phyloP scores from a whole-genome alignment of 2,113 vertebrate genomes.

The Cyrtonyx montezumae region DNA sequence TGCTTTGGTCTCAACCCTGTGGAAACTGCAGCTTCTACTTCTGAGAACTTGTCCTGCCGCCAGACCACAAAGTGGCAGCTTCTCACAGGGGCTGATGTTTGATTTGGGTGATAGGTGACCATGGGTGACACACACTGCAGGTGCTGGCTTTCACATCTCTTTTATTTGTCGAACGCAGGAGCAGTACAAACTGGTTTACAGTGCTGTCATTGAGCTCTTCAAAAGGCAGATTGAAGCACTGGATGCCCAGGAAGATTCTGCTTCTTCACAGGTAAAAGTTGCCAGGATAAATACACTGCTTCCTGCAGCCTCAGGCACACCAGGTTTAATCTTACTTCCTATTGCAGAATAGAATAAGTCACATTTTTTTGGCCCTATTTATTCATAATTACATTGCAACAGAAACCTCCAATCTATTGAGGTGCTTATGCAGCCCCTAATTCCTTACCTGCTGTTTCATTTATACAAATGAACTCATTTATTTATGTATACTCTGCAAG shows the following conservation, averaged over 20 bases:
- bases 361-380: not conserved
- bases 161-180: slow-evolving; percentile 78
- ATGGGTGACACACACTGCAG: rapidly evolving
- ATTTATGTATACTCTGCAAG: not conserved
- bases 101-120: not conserved
- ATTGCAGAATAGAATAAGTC: not conserved
- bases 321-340: not conserved
- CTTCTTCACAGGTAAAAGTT: slow-evolving; percentile 69
- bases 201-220: slow-evolving; percentile 86
- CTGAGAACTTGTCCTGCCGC: not conserved
- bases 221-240: slow-evolving; percentile 81
- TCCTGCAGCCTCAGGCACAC: not conserved
- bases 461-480: not conserved
- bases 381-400: not conserved
- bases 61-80: not conserved
- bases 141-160: not conserved
- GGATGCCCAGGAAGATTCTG: not conserved
- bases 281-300: not conserved
- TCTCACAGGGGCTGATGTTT: not conserved
- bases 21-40: not conserved
- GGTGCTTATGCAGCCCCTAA: not conserved
- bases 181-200: slow-evolving; percentile 93
- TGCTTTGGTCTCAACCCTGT: not conserved
- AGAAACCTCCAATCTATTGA: not conserved
- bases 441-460: not conserved